A percentile compares a stretch with the other conserved stretches of the same genome.
phyloP scores from a whole-genome alignment of 2,888 invertebrate genomes.

The Geotrupes spiniger region DNA sequence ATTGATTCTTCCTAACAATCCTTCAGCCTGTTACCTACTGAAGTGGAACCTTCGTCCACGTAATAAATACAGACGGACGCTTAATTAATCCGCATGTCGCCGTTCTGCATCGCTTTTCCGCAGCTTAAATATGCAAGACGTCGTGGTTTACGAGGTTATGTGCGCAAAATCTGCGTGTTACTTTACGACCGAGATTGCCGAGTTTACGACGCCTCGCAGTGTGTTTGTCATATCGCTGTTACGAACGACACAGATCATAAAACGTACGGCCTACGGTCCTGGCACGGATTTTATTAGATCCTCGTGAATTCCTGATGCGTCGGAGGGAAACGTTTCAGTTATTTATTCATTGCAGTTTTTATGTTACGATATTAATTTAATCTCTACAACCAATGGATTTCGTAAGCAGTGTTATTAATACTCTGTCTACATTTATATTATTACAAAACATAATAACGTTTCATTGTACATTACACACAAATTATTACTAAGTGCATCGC shows the following conservation, averaged over 20 bases:
- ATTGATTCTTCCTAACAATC: too few relatives aligned
- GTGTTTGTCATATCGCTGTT: conserved; percentile 30
- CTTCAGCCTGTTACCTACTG: too few relatives aligned
- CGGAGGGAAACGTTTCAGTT: too few relatives aligned
- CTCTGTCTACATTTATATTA: too few relatives aligned
- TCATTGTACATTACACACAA: too few relatives aligned
- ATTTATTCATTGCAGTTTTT: too few relatives aligned
- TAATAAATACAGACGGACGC: conserved; percentile 14
- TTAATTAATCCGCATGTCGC: conserved; percentile 11
- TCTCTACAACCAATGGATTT: too few relatives aligned
- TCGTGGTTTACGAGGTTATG: conserved; percentile 14
- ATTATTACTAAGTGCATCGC: too few relatives aligned
- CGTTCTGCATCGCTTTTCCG: conserved; percentile 5
- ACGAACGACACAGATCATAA: conserved; percentile 28
- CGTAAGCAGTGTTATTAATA: too few relatives aligned
- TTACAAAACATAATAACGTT: too few relatives aligned
- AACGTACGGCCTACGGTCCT: conserved; percentile 21
- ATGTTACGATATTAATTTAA: too few relatives aligned
- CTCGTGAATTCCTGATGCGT: conserved; percentile 1
- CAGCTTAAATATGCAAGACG: conserved; percentile 13
- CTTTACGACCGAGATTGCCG: conserved; percentile 28
- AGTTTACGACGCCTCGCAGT: conserved; percentile 30
- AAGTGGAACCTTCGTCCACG: not conserved
- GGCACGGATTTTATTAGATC: conserved; percentile 9
- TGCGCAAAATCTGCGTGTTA: conserved; percentile 14